phyloP scores from a whole-genome alignment of 2,113 vertebrate species.

The Myrmophylax atrothorax region DNA sequence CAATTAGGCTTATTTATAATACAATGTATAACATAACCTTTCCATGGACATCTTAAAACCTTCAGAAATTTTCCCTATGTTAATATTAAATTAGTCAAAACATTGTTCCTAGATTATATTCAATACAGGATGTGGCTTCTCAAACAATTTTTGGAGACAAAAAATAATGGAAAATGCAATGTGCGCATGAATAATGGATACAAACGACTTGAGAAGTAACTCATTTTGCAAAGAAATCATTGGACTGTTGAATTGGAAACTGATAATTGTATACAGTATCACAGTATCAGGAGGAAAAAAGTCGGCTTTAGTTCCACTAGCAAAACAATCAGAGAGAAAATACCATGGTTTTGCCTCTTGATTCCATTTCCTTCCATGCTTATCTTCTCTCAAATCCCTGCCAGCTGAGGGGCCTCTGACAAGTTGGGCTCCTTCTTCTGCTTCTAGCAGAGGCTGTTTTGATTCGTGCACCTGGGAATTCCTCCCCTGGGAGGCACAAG shows the following conservation, averaged over 20 bases:
- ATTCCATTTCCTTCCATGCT: not conserved
- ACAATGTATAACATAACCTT: not conserved
- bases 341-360: not conserved
- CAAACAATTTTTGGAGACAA: not conserved
- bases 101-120: not conserved
- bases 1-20: not conserved
- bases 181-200: not conserved
- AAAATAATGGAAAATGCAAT: not conserved
- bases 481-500: not conserved
- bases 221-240: not conserved
- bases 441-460: not conserved
- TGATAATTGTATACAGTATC: not conserved
- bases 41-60: not conserved
- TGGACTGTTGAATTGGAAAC: not conserved
- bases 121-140: rapidly evolving
- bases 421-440: not conserved
- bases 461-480: not conserved
- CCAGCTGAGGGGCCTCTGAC: not conserved
- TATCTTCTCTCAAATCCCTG: not conserved
- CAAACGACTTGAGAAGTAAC: not conserved
- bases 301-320: not conserved
- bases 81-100: not conserved
- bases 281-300: not conserved
- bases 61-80: not conserved
- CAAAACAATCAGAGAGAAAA: not conserved